Conservation (phyloP, 92 coral and sea anemone species). For the Desmophyllum pertusum region DNA sequence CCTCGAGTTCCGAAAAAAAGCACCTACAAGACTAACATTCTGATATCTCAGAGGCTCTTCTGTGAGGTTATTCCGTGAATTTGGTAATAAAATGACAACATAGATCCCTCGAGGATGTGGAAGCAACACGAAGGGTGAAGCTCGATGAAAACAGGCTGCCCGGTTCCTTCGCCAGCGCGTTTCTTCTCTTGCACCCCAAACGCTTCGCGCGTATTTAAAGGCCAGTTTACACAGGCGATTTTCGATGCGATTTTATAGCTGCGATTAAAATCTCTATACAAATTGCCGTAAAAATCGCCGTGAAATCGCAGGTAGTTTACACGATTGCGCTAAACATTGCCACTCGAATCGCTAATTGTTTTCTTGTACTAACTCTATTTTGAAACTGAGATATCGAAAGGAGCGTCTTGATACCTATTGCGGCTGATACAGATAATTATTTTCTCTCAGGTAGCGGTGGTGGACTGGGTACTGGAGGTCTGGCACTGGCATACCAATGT, state of each 20-base stretch:
- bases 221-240: no score
- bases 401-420: background rate
- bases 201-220: no score
- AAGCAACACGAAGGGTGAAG: background rate
- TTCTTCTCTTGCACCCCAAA: background rate
- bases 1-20: background rate
- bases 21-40: background rate
- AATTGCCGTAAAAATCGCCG: no score
- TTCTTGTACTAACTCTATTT: background rate
- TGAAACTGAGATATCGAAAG: background rate
- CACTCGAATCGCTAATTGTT: no score
- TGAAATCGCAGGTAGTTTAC: no score
- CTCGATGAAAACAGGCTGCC: background rate
- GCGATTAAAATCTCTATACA: no score
- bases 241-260: no score
- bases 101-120: no score
- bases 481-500: slow-evolving; percentile 82
- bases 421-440: background rate
- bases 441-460: slow-evolving; percentile 71
- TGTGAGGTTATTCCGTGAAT: background rate
- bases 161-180: background rate
- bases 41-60: background rate
- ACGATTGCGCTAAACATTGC: no score
- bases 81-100: no score
- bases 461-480: slow-evolving; percentile 79